Evolutionary conservation across 2,797 vertebrate species (phyloP).

Genomic region (Nyctibius grandis): DNA sequence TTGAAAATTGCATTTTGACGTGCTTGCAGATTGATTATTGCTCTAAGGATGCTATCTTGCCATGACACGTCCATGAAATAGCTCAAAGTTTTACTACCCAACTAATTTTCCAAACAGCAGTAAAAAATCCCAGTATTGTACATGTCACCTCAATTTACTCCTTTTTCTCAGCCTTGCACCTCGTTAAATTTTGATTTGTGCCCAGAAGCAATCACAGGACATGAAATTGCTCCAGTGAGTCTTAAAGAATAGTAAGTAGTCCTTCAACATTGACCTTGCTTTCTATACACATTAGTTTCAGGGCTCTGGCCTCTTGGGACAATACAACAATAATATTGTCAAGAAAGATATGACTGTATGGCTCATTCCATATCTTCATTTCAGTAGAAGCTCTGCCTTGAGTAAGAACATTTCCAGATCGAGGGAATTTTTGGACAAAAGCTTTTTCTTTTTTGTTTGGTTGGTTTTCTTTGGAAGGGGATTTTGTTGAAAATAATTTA

Average conservation of each 20-base stretch:
- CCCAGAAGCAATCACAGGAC: not conserved
- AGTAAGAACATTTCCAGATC: not conserved
- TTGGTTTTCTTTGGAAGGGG: not conserved
- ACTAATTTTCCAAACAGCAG: not conserved
- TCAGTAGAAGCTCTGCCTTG: not conserved
- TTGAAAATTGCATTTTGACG: not conserved
- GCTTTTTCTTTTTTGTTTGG: not conserved
- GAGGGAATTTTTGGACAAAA: not conserved
- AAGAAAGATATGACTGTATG: not conserved
- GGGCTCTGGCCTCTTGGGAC: not conserved
- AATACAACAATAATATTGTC: not conserved
- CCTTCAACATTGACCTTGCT: not conserved
- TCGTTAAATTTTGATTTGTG: not conserved
- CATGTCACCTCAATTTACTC: not conserved
- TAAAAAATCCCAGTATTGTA: not conserved
- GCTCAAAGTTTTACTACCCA: not conserved
- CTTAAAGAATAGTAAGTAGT: not conserved
- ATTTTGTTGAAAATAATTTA: not conserved
- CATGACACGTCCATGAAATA: not conserved
- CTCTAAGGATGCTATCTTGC: not conserved
- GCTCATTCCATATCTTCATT: not conserved
- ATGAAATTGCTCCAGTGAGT: not conserved
- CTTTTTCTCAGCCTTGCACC: constrained; percentile 33
- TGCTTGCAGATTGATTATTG: not conserved
- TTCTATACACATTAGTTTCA: not conserved